phyloP scores from a whole-genome alignment of 2,888 invertebrate species.

The Dryococelus australis region DNA sequence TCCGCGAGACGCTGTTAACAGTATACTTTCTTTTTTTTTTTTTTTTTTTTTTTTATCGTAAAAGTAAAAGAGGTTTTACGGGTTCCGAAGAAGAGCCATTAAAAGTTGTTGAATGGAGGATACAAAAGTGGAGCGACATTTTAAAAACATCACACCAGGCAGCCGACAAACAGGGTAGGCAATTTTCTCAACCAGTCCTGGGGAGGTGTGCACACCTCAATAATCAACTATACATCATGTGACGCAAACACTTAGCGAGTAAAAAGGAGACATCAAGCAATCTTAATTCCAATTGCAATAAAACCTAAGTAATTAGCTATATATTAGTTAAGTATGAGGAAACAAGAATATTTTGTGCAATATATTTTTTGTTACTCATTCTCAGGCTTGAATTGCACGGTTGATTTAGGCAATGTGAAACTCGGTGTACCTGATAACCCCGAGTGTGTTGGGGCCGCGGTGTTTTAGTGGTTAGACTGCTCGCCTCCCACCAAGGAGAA shows the following conservation, averaged over 20 bases:
- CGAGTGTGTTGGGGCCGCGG: too few relatives aligned
- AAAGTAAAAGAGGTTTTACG: conserved; percentile 16
- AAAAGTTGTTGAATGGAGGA: conserved; percentile 16
- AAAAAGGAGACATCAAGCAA: too few relatives aligned
- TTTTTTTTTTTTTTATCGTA: background rate
- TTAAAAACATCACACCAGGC: background rate
- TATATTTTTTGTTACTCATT: too few relatives aligned
- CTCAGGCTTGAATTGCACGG: too few relatives aligned
- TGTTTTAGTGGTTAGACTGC: too few relatives aligned
- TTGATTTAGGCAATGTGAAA: too few relatives aligned
- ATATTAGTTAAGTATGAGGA: too few relatives aligned
- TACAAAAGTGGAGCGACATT: background rate
- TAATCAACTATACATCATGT: background rate
- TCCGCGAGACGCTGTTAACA: background rate
- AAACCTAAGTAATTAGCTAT: too few relatives aligned
- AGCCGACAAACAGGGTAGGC: background rate
- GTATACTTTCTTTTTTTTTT: background rate
- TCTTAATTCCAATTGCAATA: too few relatives aligned
- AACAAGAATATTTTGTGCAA: too few relatives aligned
- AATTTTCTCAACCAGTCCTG: background rate
- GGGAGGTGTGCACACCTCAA: background rate
- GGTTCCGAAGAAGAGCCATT: background rate
- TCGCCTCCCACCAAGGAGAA: too few relatives aligned
- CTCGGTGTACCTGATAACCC: too few relatives aligned
- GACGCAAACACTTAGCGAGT: background rate